Conservation (phyloP, 2,888 invertebrate species). For the Platycheirus albimanus region DNA sequence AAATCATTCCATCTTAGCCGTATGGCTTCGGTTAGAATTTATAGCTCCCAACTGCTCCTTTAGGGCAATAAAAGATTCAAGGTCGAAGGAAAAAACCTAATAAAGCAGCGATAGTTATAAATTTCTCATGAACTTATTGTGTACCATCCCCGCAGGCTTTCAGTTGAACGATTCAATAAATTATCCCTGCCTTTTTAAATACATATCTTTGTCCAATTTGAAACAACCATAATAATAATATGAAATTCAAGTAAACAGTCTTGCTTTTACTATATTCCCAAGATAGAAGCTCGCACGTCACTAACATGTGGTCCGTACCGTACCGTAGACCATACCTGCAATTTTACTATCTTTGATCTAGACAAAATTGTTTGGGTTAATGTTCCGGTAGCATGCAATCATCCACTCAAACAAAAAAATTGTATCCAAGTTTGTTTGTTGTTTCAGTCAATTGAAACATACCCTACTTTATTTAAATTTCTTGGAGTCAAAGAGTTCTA, state of each 20-base stretch:
- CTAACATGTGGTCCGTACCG: background rate
- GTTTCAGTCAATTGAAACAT: background rate
- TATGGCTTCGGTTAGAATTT: too few species aligned
- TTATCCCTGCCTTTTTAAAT: too few species aligned
- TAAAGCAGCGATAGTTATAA: too few species aligned
- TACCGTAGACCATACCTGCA: background rate
- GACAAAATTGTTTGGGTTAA: conserved; percentile 17
- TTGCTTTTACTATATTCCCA: background rate
- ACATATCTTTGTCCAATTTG: background rate
- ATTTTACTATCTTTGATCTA: conserved; percentile 2
- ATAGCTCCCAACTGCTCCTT: too few species aligned
- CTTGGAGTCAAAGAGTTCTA: background rate
- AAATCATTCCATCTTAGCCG: too few species aligned
- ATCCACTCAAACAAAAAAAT: background rate
- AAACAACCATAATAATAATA: background rate
- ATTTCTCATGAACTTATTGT: too few species aligned
- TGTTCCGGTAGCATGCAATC: conserved; percentile 9
- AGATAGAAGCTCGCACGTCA: conserved; percentile 6
- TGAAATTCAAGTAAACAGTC: background rate
- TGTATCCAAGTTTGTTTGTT: background rate
- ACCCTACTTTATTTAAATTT: background rate
- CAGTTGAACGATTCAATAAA: too few species aligned
- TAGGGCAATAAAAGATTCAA: too few species aligned
- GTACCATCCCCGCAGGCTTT: too few species aligned
- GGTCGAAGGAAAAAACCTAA: too few species aligned